Evolutionary conservation across 2,113 vertebrate genomes (phyloP).

Genomic region (Colaptes auratus): DNA sequence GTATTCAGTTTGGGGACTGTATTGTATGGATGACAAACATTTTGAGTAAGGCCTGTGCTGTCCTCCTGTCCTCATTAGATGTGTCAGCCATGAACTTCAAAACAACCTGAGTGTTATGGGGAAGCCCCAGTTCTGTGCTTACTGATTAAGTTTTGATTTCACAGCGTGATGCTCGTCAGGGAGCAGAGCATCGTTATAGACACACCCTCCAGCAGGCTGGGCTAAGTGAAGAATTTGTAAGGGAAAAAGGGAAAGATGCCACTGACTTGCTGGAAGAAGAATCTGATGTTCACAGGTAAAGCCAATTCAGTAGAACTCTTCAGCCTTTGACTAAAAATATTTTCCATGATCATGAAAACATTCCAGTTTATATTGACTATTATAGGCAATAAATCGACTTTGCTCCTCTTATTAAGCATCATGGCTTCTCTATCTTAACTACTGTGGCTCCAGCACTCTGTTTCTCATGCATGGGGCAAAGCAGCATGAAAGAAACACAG

Average conservation of each 20-base stretch:
- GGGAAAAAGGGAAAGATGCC: slow-evolving; percentile 73
- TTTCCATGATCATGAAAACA: neutral
- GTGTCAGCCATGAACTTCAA: neutral
- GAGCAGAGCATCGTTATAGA: slow-evolving; percentile 83
- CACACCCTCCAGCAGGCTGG: slow-evolving; percentile 82
- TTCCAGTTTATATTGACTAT: neutral
- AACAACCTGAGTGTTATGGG: neutral
- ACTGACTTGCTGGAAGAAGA: slow-evolving; percentile 25
- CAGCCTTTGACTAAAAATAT: neutral
- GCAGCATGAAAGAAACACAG: neutral
- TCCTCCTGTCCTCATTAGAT: neutral
- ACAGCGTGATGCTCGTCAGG: slow-evolving; percentile 81
- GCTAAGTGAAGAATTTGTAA: slow-evolving; percentile 87
- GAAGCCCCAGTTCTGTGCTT: neutral
- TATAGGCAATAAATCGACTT: neutral
- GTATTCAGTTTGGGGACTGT: neutral
- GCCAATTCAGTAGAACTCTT: neutral
- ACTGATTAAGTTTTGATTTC: neutral
- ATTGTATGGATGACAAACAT: neutral
- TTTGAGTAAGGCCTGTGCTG: neutral
- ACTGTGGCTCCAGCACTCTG: neutral
- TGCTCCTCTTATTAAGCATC: neutral
- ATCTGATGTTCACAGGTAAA: slow-evolving; percentile 57
- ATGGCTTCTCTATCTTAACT: neutral
- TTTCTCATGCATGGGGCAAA: neutral